Evolutionary conservation across 2,797 vertebrate genomes (phyloP).

Genomic region (Salmo trutta): DNA sequence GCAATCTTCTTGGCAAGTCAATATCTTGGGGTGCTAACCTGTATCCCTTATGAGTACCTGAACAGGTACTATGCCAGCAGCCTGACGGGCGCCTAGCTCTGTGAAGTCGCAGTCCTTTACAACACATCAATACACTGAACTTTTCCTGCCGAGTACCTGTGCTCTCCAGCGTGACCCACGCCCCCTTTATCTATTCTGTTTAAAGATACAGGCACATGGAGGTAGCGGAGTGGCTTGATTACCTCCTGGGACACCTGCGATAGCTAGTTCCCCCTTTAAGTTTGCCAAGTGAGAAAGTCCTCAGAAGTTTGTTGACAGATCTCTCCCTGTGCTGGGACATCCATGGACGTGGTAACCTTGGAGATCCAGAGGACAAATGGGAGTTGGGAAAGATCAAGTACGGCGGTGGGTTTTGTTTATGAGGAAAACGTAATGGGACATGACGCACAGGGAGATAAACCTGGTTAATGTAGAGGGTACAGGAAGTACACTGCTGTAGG

Average conservation of each 20-base stretch:
- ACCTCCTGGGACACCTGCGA: constrained; percentile 64
- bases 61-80: constrained; percentile 61
- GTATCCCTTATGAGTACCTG: constrained; percentile 64
- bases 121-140: constrained; percentile 72
- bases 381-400: constrained; percentile 66
- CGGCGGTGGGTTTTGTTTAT: constrained; percentile 50
- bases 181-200: constrained; percentile 73
- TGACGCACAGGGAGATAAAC: not conserved
- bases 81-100: constrained; percentile 58
- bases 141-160: constrained; percentile 66
- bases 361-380: constrained; percentile 65
- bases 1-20: constrained; percentile 47
- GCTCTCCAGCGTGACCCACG: constrained; percentile 61
- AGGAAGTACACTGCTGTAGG: not conserved
- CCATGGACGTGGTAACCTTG: constrained; percentile 69
- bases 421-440: constrained; percentile 33
- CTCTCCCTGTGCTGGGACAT: constrained; percentile 49
- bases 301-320: constrained; percentile 74
- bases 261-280: constrained; percentile 55
- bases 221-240: constrained; percentile 55
- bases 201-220: constrained; percentile 61
- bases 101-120: constrained; percentile 61
- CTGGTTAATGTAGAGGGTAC: not conserved
- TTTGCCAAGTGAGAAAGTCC: constrained; percentile 65
- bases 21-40: constrained; percentile 53